phyloP scores from a whole-genome alignment of 2,797 vertebrate species.

The Rhadinocentrus ornatus region DNA sequence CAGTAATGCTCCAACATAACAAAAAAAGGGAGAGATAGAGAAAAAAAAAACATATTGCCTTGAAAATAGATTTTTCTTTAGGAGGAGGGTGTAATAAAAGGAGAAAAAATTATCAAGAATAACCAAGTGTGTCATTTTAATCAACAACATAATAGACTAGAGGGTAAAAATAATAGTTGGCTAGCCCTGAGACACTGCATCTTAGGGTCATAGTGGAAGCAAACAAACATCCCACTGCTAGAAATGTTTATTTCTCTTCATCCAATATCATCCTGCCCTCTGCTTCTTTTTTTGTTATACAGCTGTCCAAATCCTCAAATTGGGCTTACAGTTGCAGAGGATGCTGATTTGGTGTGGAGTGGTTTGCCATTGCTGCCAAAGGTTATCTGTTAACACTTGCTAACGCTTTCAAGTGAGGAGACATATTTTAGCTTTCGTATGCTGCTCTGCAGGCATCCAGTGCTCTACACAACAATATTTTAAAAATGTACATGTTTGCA shows the following conservation, averaged over 20 bases:
- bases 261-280: conserved; percentile 67
- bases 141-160: conserved; percentile 46
- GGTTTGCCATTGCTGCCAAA: conserved; percentile 63
- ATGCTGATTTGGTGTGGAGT: conserved; percentile 57
- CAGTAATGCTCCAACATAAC: neutral
- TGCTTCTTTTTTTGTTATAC: conserved; percentile 57
- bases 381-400: conserved; percentile 79
- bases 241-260: conserved; percentile 75
- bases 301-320: conserved; percentile 58
- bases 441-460: conserved; percentile 52
- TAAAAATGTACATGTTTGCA: conserved; percentile 13
- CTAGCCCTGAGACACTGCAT: conserved; percentile 68
- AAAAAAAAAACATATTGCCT: conserved; percentile 2
- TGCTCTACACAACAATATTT: conserved; percentile 30
- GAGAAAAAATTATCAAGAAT: neutral
- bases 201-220: conserved; percentile 68
- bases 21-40: neutral
- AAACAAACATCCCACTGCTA: conserved; percentile 65
- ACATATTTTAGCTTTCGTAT: conserved; percentile 75
- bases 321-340: conserved; percentile 47
- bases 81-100: conserved; percentile 15
- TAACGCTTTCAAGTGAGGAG: conserved; percentile 82
- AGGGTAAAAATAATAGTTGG: conserved; percentile 56
- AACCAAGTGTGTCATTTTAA: conserved; percentile 36
- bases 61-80: conserved; percentile 27